Base-by-base conservation (phyloP, 2,888 invertebrate species). In the Sarcophaga caerulescens region DNA sequence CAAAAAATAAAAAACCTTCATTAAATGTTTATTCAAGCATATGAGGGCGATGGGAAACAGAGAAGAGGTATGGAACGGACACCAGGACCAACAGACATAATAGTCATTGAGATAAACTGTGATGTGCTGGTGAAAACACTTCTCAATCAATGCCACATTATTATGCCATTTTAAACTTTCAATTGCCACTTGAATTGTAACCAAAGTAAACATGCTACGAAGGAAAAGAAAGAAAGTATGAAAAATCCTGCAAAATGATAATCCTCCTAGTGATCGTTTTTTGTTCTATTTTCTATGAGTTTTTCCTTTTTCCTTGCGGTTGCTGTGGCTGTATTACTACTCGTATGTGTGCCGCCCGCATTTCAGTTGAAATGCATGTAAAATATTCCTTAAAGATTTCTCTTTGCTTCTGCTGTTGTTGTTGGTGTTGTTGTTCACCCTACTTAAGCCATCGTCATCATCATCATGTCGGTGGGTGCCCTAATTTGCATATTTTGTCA, bases 201-300 rank as follows among this genome's bases (percentile, higher is more conserved):
- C 73, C 68, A 78, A 84, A 68, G 35, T 35, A 35, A 35, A 35
- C 35, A 35, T 35, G 35, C 35, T 35, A 2, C 35, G 35, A 25
- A 75, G 23, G 47, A 23, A 65, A 35, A n/a, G n/a, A 10, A 44
- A 45, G 71, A 73, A 47, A 63, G 52, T 1, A 23, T 44, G 52
- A 68, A 69, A 71, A 52, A 23, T 71, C n/a, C 14, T 35, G 71
- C 71, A 79, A 84, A 85, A 69, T 65, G 74, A 19, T 77, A 86
- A 86, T 86, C 86, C 77, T 86, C 86, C 77, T 75, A 75, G 74
- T 81, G 78, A 86, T 84, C 80, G 74, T 60, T 84, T 74, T 69
- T 69, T 65, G 59, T 71, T 71, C 65, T 71, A 65, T 82, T 82
- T 47, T 45, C 59, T 57, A n/a, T 1, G 23, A 2, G 44, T 8